Base-by-base conservation (phyloP, 2,797 vertebrate species). In the Anolis apletophallus region DNA sequence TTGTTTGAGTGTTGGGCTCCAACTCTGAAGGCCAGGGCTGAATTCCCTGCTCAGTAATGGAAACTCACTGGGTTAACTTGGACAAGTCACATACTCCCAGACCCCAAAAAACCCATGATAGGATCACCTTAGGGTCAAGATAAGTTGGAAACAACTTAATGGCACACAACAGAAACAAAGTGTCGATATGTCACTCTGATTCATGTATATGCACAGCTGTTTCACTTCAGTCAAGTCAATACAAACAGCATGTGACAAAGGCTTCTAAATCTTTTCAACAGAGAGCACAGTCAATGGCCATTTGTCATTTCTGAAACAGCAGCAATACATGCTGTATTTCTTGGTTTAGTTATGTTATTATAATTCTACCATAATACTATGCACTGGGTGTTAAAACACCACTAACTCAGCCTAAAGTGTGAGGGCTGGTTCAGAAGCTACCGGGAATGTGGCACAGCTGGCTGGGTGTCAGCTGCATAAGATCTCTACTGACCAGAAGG, bases 201-300 rank as follows among this genome's bases (percentile, higher is more conserved):
- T 83, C 52, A 80, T 55, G 69, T 80, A 79, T 36, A 40, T 1
- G 40, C 2, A 86, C 72, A 83, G 81, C 68, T 85, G 82, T 23
- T 81, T 85, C 54, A 23, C 64, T 64, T 85, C 86, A 89, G 75
- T 79, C 79, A 85, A 19, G 34, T 17, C 52, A 77, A 77, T 17
- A 4, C n/a, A 71, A 82, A 72, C 40, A 75, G 21, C 5, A 19
- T 67, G 77, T 17, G 36, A 67, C 52, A 72, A 86, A n/a, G 46
- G 84, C 34, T 68, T 64, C 59, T 68, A 57, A 3, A 72, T 59
- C 54, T 55, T 40, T 81, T 52, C 34, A 69, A 12, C 19, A 52
- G 29, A 50, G 73, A 67, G 14, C 52, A 61, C 57, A 74, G 52
- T 59, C 76, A 50, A 13, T 74, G 61, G 57, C 46, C 55, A 34